Conservation (phyloP, 1,140 invertebrate species). For the Pseudomyrmex gracilis region DNA sequence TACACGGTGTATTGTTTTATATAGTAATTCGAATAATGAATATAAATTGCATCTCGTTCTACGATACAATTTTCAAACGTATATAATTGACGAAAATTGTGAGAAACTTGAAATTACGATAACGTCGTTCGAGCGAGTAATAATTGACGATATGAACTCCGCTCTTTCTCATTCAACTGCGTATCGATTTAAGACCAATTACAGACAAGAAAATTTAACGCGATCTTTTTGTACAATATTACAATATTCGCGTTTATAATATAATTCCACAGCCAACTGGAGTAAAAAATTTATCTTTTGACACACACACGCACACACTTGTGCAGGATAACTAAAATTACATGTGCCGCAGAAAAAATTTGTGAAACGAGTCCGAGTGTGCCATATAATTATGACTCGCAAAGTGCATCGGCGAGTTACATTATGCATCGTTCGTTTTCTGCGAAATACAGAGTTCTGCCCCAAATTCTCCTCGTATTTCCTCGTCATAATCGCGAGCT, state of each 20-base stretch:
- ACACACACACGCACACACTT: too few species aligned
- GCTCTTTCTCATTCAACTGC: neutral
- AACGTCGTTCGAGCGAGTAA: neutral
- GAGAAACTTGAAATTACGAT: neutral
- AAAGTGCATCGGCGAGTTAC: conserved; percentile 6
- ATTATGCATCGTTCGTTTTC: conserved; percentile 22
- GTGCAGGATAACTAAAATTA: neutral
- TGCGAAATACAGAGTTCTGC: neutral
- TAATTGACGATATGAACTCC: neutral
- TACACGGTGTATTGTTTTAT: too few species aligned
- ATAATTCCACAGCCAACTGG: neutral
- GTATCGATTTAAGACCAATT: neutral
- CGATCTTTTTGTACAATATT: neutral
- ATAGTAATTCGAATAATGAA: too few species aligned
- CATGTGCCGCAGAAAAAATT: neutral
- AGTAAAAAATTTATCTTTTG: neutral
- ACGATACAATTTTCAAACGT: neutral
- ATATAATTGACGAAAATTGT: neutral
- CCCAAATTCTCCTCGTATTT: conserved; percentile 22
- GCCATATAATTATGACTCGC: conserved; percentile 4
- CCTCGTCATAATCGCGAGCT: conserved; percentile 35
- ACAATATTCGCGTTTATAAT: neutral
- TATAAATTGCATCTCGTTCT: too few species aligned
- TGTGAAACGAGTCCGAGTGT: neutral
- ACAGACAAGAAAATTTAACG: neutral